Base-by-base conservation (phyloP, 1,140 invertebrate species). In the Drosophila bipectinata region DNA sequence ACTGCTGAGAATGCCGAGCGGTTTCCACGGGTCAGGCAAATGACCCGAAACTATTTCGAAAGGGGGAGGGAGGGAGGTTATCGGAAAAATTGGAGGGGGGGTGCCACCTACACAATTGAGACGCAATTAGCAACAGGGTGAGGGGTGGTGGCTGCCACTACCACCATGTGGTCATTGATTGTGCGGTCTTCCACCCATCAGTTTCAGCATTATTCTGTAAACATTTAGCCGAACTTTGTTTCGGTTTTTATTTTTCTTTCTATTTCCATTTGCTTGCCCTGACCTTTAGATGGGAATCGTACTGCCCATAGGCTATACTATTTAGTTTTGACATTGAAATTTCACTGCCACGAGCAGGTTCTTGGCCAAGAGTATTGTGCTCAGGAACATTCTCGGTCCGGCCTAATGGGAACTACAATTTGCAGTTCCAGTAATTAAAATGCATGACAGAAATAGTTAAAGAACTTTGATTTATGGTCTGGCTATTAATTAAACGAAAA, bases 31-130 rank as follows among this genome's bases (percentile, higher is more conserved):
- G 63, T 69, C 67, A 69, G 52, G 63, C 63, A 57, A 69, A 69
- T 69, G 64, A 69, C 67, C 67, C 67, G 69, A 69, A 69, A 69
- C 67, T 69, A 57, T 69, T 68, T 14, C 41, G 34, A 57, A 14
- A 10, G 18, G 14, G 45, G 28, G 10, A 15, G 1, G 26, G 21
- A n/a, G 18, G 14, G 45, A 10, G 54, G 0, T 1, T 18, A 9
- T 18, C 6, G 26, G 28, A 32, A 51, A 41, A 41, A n/a, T 41
- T 6, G 39, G 14, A n/a, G 14, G 41, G 44, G 18, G 18, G 12
- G 28, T 2, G 7, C 4, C 21, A 30, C 30, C 57, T 28, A 37
- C 47, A 53, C 60, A 67, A 69, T 69, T 69, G 64, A 57, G 10
- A 6, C 51, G 66, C 67, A 69, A 69, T 69, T 69, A 69, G 32